phyloP scores from a whole-genome alignment of 2,113 vertebrate genomes.

The Platichthys stellatus region DNA sequence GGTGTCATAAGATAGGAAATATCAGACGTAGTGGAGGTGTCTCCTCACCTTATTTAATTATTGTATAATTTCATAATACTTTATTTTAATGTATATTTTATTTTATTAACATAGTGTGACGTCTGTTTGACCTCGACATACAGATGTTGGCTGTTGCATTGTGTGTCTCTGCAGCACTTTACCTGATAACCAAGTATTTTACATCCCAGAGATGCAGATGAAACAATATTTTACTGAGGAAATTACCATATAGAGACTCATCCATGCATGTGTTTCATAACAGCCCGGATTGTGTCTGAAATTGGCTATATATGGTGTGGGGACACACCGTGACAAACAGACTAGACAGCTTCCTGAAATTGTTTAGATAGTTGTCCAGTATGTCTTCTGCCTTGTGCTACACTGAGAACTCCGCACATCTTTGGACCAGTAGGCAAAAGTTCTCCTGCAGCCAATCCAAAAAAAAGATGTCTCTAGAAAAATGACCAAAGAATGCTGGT shows the following conservation, averaged over 20 bases:
- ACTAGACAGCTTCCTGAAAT: slow-evolving; percentile 65
- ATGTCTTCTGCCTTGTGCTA: slow-evolving; percentile 48
- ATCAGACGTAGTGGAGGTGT: not conserved
- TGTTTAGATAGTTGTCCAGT: slow-evolving; percentile 73
- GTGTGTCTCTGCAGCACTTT: not conserved
- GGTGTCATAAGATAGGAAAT: too few relatives aligned
- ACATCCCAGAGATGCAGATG: not conserved
- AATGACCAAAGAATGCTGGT: not conserved
- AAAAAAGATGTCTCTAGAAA: slow-evolving; percentile 46
- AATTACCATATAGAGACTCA: slow-evolving; percentile 40
- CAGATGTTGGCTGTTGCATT: not conserved
- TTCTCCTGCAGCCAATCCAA: slow-evolving; percentile 47
- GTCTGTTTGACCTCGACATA: too few relatives aligned
- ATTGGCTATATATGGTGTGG: slow-evolving; percentile 70
- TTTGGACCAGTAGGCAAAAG: slow-evolving; percentile 33
- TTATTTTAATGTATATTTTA: too few relatives aligned
- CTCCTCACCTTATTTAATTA: not conserved
- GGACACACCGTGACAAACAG: slow-evolving; percentile 57
- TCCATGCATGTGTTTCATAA: slow-evolving; percentile 46
- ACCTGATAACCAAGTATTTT: not conserved
- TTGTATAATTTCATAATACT: not conserved
- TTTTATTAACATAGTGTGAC: too few relatives aligned
- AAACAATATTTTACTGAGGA: not conserved
- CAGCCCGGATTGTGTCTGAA: slow-evolving; percentile 56
- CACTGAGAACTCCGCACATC: slow-evolving; percentile 45